Evolutionary conservation across 2,797 vertebrate genomes (phyloP).

Genomic region (Hyperoplus immaculatus): DNA sequence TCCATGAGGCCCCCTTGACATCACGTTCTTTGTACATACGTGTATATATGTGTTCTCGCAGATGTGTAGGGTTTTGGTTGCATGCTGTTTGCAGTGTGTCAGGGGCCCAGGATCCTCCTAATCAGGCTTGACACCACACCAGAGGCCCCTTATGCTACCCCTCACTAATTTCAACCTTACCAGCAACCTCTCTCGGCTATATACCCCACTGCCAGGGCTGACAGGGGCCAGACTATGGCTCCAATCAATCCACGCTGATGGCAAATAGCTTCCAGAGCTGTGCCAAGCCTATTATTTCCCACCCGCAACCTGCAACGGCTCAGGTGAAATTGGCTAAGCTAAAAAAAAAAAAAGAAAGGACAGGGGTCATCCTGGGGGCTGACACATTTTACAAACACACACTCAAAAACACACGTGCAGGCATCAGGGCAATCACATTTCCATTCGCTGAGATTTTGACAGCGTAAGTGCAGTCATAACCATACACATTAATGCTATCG

Average conservation of each 20-base stretch:
- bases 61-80: constrained; percentile 55
- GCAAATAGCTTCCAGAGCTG: constrained; percentile 89
- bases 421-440: constrained; percentile 46
- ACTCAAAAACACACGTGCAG: constrained; percentile 12
- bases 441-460: constrained; percentile 51
- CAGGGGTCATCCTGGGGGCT: constrained; percentile 57
- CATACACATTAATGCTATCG: constrained; percentile 51
- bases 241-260: constrained; percentile 79
- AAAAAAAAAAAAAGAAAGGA: constrained; percentile 59
- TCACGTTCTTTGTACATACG: constrained; percentile 38
- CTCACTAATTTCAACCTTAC: constrained; percentile 76
- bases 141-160: constrained; percentile 72
- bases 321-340: constrained; percentile 79
- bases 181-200: constrained; percentile 58
- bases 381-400: constrained; percentile 51
- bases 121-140: constrained; percentile 84
- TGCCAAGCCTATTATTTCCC: constrained; percentile 77
- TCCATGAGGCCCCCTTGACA: constrained; percentile 59
- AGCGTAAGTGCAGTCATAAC: constrained; percentile 55
- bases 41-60: constrained; percentile 35
- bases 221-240: constrained; percentile 73
- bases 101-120: constrained; percentile 72
- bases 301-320: constrained; percentile 75
- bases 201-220: constrained; percentile 59
- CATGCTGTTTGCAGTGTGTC: constrained; percentile 55